Conservation (phyloP, 2,797 vertebrate species). For the Poeciliopsis paucimaculata region DNA sequence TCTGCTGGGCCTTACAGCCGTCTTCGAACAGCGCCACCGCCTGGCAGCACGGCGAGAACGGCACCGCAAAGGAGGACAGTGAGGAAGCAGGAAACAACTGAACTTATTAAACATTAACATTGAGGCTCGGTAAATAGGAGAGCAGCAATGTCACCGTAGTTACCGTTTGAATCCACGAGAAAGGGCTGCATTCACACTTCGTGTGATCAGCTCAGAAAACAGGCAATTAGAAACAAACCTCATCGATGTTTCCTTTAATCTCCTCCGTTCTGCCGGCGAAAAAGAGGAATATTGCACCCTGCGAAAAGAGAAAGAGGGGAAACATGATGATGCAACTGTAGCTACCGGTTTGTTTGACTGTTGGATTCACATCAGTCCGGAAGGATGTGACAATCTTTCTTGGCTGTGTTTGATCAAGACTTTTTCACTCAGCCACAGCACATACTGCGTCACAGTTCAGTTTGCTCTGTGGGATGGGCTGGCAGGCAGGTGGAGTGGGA, state of each 20-base stretch:
- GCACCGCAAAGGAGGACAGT: not conserved
- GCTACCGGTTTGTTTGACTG: not conserved
- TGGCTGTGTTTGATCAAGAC: constrained; percentile 44
- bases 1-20: constrained; percentile 86
- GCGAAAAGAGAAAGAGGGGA: constrained; percentile 15
- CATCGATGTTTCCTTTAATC: constrained; percentile 88
- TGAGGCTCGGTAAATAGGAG: not conserved
- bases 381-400: constrained; percentile 21
- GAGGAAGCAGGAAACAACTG: not conserved
- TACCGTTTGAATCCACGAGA: not conserved
- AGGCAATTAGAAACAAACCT: constrained; percentile 63
- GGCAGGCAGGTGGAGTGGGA: constrained; percentile 52
- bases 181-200: not conserved
- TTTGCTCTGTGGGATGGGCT: constrained; percentile 74
- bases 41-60: constrained; percentile 55
- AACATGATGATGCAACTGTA: not conserved
- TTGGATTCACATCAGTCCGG: not conserved
- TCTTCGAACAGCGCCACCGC: constrained; percentile 85
- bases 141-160: not conserved
- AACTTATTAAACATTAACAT: constrained; percentile 12
- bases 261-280: constrained; percentile 87
- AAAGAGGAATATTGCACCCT: constrained; percentile 90
- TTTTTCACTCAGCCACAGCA: constrained; percentile 23
- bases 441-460: constrained; percentile 44
- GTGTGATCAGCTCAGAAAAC: not conserved